Percentiles rank a stretch among this genome's conserved stretches.
phyloP scores from a whole-genome alignment of 2,888 invertebrate genomes.

The Anoplius nigerrimus region DNA sequence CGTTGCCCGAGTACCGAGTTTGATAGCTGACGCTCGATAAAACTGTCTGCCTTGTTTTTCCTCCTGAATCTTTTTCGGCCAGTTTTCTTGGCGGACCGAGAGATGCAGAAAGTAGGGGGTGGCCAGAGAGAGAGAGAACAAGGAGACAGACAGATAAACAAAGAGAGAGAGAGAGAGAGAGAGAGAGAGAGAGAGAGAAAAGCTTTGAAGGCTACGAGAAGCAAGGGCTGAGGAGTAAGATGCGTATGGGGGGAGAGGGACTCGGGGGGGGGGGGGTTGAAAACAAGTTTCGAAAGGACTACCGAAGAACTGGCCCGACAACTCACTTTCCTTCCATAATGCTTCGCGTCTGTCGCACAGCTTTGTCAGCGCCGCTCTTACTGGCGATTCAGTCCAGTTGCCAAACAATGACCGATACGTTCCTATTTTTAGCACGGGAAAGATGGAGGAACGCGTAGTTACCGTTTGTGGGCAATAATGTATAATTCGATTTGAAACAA shows the following conservation, averaged over 20 bases:
- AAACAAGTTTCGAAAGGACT: conserved; percentile 39
- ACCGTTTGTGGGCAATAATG: too few relatives aligned
- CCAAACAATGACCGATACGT: background rate
- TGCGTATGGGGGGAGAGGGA: background rate
- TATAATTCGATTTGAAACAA: too few relatives aligned
- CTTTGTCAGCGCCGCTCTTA: conserved; percentile 1
- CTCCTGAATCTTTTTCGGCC: background rate
- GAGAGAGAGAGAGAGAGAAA: background rate
- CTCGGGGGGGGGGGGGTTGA: conserved; percentile 11
- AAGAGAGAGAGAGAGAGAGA: background rate
- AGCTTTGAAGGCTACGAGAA: too few relatives aligned
- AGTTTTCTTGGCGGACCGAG: too few relatives aligned
- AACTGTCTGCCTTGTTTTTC: conserved; percentile 28
- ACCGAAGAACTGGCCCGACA: conserved; percentile 35
- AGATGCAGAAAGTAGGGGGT: too few relatives aligned
- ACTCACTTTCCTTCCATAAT: conserved; percentile 32
- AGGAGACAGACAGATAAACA: too few relatives aligned
- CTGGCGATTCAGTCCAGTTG: background rate
- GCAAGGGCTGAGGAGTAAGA: background rate
- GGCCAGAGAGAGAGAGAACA: too few relatives aligned
- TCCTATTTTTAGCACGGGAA: background rate
- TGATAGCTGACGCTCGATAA: conserved; percentile 36
- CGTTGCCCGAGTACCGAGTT: conserved; percentile 15
- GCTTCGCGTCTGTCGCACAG: background rate
- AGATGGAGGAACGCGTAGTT: too few relatives aligned